These are phyloP conservation scores for Natrix natrix DNA, from an alignment of 2,797 vertebrate species.

Conservation along the genomic window DNA sequence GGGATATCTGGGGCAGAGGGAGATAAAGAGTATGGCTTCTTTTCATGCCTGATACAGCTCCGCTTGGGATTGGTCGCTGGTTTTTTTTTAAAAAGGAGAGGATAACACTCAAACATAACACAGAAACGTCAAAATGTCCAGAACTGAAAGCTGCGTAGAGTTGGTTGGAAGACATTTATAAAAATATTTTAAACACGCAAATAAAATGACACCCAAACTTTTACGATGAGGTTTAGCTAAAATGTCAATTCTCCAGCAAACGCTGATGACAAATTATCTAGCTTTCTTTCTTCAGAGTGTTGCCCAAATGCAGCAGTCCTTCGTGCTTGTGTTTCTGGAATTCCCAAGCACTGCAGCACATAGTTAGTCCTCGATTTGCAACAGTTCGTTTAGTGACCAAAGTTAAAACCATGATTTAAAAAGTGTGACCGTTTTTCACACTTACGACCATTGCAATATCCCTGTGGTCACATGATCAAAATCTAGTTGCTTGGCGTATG, in stretches of 20 bases:
- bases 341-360: not conserved
- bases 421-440: not conserved
- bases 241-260: not conserved
- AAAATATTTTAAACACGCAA: not conserved
- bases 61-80: not conserved
- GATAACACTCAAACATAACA: not conserved
- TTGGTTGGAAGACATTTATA: not conserved
- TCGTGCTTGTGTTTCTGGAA: not conserved
- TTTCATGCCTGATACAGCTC: not conserved
- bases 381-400: not conserved
- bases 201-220: not conserved
- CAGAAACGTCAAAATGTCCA: not conserved
- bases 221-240: not conserved
- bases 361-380: not conserved
- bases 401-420: not conserved
- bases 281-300: not conserved
- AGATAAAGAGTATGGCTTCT: not conserved
- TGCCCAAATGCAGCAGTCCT: not conserved
- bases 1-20: not conserved
- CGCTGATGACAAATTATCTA: not conserved
- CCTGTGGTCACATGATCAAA: not conserved
- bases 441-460: not conserved
- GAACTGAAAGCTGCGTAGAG: not conserved
- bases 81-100: not conserved
- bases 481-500: not conserved